A percentile compares a stretch with the other conserved stretches of the same genome.
phyloP scores from a whole-genome alignment of 2,113 vertebrate genomes.

The Orthonyx spaldingii region DNA sequence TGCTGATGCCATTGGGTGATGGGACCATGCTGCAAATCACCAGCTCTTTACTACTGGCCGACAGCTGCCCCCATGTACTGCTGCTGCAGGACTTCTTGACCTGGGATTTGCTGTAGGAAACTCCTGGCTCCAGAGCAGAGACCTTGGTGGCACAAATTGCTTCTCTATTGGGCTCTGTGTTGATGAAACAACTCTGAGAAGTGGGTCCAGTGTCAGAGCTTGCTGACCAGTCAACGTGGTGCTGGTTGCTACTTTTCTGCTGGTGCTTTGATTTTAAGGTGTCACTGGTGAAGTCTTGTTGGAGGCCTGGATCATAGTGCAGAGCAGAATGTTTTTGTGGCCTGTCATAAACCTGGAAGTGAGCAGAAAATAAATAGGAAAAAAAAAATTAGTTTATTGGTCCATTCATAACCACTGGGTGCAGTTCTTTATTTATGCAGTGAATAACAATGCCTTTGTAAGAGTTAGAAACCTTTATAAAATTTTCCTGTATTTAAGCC shows the following conservation, averaged over 20 bases:
- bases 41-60: constrained; percentile 63
- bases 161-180: constrained; percentile 81
- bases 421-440: neutral
- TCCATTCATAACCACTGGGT: neutral
- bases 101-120: constrained; percentile 81
- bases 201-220: constrained; percentile 73
- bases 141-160: constrained; percentile 75
- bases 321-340: constrained; percentile 83
- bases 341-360: constrained; percentile 86
- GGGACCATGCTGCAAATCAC: constrained; percentile 56
- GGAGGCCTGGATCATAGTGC: constrained; percentile 81
- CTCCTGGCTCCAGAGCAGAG: constrained; percentile 72
- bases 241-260: constrained; percentile 85
- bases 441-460: neutral
- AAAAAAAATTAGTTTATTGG: neutral
- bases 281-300: constrained; percentile 89
- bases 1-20: constrained; percentile 50
- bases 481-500: neutral
- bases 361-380: constrained; percentile 2
- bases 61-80: constrained; percentile 74
- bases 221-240: constrained; percentile 86
- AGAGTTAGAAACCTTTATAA: neutral
- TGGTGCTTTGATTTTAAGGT: constrained; percentile 94
- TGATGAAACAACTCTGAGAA: constrained; percentile 78
- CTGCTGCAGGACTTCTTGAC: constrained; percentile 76